These are phyloP conservation scores for Eupithecia abbreviata DNA, from an alignment of 2,888 invertebrate species.

Conservation along the genomic window DNA sequence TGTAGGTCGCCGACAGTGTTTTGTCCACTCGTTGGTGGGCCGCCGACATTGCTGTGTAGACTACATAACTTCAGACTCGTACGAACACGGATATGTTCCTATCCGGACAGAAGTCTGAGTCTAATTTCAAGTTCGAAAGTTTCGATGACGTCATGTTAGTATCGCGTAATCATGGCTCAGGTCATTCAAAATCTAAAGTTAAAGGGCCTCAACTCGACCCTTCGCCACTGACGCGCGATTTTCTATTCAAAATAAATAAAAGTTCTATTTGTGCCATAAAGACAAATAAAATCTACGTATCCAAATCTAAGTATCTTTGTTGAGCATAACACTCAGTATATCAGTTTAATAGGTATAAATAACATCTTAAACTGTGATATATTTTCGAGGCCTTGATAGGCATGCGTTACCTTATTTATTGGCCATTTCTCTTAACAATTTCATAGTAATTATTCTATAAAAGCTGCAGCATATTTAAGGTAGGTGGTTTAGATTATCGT, in stretches of 20 bases:
- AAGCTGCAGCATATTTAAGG: background rate
- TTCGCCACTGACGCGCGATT: constrained; percentile 4
- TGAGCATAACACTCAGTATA: background rate
- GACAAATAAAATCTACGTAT: background rate
- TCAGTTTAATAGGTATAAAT: background rate
- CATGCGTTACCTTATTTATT: background rate
- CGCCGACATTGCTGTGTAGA: background rate
- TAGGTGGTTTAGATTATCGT: background rate
- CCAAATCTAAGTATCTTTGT: too few species aligned
- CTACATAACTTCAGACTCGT: background rate
- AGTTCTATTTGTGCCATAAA: background rate
- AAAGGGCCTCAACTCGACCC: background rate
- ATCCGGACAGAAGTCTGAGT: background rate
- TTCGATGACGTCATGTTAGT: background rate
- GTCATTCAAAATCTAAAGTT: background rate
- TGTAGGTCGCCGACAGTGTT: background rate
- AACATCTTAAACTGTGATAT: constrained; percentile 7
- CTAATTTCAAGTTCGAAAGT: background rate
- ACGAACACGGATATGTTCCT: background rate
- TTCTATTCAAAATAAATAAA: background rate
- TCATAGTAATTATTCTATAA: background rate
- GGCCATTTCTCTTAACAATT: background rate
- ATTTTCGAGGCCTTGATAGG: constrained; percentile 24
- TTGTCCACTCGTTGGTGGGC: background rate
- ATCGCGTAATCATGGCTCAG: background rate